Base-by-base conservation (phyloP, 2,888 invertebrate genomes). In the Coleophora flavipennella region DNA sequence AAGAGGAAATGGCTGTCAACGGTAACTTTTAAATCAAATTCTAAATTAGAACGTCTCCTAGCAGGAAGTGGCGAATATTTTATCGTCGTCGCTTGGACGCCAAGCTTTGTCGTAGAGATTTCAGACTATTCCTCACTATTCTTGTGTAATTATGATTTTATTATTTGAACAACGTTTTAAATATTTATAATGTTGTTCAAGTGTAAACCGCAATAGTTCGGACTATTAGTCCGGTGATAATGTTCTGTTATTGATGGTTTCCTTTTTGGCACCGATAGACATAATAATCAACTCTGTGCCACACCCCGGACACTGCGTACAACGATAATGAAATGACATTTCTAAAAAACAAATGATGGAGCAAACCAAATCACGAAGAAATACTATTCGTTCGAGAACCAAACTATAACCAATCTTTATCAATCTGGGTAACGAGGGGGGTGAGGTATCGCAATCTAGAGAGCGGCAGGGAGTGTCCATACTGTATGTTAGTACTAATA, bases 21-120 rank as follows among this genome's bases (percentile, higher is more conserved):
- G 62, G 56, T 54, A 54, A 66, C 60, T 62, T 70, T 71, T 81
- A 80, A 78, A 83, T 83, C 78, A 81, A 76, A 81, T 67, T 72
- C 70, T 76, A 76, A 83, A 83, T 80, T 83, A 75, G 79, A 74
- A 73, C 78, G 74, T 75, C 77, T 74, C 79, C 77, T 75, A 71
- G 59, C 75, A 67, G 79, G 79, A 79, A 74, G 71, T 69, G 67
- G 68, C 67, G 63, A 77, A 80, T 78, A 70, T 75, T 73, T 73
- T 72, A 70, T 64, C 65, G 69, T 64, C 65, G 69, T 71, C 70
- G 57, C 59, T 58, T 55, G 59, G 64, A 65, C 60, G 56, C 59
- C 56, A 54, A 44, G 51, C 57, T 63, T 59, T 67, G 66, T 68
- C 60, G 60, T 57, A 53, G 51, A n/a, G n/a, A n/a, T n/a, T n/a